Evolutionary conservation across 1,140 invertebrate species (phyloP), one percentile per base, ranked within the genome.

Genomic region (Bombus pascuorum): DNA sequence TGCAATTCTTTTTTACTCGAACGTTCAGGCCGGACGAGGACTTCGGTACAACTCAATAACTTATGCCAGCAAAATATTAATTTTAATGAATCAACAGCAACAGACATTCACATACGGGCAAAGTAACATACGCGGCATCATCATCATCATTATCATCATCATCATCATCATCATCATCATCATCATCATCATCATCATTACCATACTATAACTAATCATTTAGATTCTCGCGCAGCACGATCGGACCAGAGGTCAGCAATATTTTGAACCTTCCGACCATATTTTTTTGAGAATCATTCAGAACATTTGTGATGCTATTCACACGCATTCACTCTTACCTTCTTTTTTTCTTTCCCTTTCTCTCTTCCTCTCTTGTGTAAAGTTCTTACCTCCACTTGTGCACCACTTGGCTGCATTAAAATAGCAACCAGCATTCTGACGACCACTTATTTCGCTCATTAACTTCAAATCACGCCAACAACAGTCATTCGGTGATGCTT

Each of bases 41-140:
- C 76, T 90, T 91, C 86, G 87, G 88, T 92, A 92, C 89, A 91
- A 92, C 85, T 91, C 86, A 92, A 91, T 92, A 87, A 92, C 86
- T 92, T 90, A 91, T 92, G 88, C 88, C 91, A 92, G 90, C 90
- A 92, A 92, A 93, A 92, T 88, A 93, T 92, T 92, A 91, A 88
- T 89, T 92, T 92, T 91, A 93, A 93, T 93, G 85, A 91, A 91
- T 85, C 91, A 92, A 92, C 91, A 93, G 90, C 88, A 93, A 92
- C 91, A 86, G 90, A 91, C 92, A 92, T 93, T 92, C 92, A 91
- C 86, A 85, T 92, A 90, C 86, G 91, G 84, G 80, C 65, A 68
- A 86, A 91, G 62, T 89, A 91, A 91, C 91, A 92, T 90, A 90
- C 90, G 78, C 86, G 81, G 88, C 80, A 80, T 75, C 72, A 47